Evolutionary conservation across 2,888 invertebrate species (phyloP), one percentile per base, ranked within the genome.

Genomic region (Dusona sp.): DNA sequence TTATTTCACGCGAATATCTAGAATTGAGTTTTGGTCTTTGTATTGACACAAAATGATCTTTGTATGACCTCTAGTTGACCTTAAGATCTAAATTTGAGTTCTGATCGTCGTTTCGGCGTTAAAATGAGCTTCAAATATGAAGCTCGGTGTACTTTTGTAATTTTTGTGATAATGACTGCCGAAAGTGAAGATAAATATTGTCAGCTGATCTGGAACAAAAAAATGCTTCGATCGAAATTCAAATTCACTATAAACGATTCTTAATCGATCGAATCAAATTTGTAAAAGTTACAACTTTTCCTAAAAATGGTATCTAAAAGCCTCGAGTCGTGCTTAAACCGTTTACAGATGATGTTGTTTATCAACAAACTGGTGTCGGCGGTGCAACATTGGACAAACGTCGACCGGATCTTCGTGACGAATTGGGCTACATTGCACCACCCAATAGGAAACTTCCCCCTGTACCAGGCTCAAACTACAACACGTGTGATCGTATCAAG

Each of bases 401-500:
- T 88, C 96, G 98, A 88, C 97, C 98, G 0, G 97, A 97, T 90
- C 95, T 98, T 45, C 96, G 98, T 45, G 98, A 98, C 93, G 98
- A 98, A 94, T 96, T 98, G 48, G 98, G 98, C 80, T 98, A 98
- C 95, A 98, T 98, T 94, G 98, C 98, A 0, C 98, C 98, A 33
- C 98, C 98, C 79, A 98, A 98, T 95, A 96, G 98, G 91, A 98
- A 98, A 94, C 96, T 98, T 83, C 98, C 98, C 0, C 98, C 98
- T 33, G 98, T 98, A 9, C 98, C 98, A 79, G 98, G 98, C 90
- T 98, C 98, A 80, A 98, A 98, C 95, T 98, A 98, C 95, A 98
- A 98, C 94, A 98, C 98, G 45, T 98, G 98, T 95, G 98, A 98
- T 95, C 96, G 98, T 92, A 98, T 98, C 95, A 98, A 98, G 96